These are phyloP conservation scores for Crenichthys baileyi DNA, from an alignment of 2,797 vertebrate genomes.

Conservation along the genomic window DNA sequence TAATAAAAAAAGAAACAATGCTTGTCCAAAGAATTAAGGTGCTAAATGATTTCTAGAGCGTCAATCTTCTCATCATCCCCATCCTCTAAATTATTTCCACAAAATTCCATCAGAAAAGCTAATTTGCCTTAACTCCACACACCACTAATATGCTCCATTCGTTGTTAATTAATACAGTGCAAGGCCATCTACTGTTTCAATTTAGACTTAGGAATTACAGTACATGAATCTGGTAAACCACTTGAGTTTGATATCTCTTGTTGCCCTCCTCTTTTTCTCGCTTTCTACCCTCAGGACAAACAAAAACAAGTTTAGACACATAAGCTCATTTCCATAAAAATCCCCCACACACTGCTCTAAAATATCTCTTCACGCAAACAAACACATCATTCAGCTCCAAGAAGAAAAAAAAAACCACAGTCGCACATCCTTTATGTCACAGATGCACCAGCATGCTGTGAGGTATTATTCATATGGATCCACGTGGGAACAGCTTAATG, in stretches of 20 bases:
- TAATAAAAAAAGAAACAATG: neutral
- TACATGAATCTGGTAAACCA: conserved; percentile 22
- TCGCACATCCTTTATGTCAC: conserved; percentile 32
- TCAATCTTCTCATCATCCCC: conserved; percentile 17
- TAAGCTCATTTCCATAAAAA: conserved; percentile 56
- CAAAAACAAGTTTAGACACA: conserved; percentile 52
- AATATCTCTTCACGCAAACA: conserved; percentile 31
- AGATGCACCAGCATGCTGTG: conserved; percentile 13
- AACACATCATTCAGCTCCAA: conserved; percentile 38
- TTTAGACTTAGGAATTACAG: conserved; percentile 39
- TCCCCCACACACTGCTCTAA: conserved; percentile 28
- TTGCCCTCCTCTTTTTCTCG: conserved; percentile 32
- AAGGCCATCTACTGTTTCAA: conserved; percentile 41
- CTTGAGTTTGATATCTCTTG: conserved; percentile 28
- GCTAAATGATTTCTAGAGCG: conserved; percentile 12
- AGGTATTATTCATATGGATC: conserved; percentile 26
- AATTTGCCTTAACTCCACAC: conserved; percentile 21
- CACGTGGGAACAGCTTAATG: conserved; percentile 4
- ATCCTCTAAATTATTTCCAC: conserved; percentile 22
- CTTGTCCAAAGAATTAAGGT: conserved; percentile 27
- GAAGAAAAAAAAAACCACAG: conserved; percentile 15
- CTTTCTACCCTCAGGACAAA: conserved; percentile 42
- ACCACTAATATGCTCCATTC: conserved; percentile 1
- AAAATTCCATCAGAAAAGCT: conserved; percentile 24
- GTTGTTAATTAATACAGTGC: conserved; percentile 36